phyloP scores from a whole-genome alignment of 2,797 vertebrate species.

The Gallinago solitaria region DNA sequence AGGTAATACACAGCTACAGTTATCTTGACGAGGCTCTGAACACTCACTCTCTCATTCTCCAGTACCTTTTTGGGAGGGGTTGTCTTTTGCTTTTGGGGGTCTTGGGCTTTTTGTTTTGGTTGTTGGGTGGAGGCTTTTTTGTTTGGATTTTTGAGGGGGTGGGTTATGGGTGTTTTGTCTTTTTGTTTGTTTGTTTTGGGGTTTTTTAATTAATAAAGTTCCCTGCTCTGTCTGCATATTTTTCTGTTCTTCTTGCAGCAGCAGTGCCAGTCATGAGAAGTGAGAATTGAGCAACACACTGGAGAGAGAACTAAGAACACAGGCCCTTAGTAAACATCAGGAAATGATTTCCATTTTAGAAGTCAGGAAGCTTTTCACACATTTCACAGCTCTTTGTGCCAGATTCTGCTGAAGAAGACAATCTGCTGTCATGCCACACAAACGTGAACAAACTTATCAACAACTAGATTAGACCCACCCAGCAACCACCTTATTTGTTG shows the following conservation, averaged over 20 bases:
- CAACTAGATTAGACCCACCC: neutral
- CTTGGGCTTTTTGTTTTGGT: neutral
- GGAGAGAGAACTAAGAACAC: neutral
- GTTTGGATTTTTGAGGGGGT: neutral
- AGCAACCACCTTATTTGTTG: neutral
- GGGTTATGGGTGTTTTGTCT: neutral
- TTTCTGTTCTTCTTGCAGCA: neutral
- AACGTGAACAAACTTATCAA: neutral
- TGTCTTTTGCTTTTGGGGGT: neutral
- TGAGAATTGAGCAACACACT: neutral
- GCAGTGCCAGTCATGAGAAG: neutral
- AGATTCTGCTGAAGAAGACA: neutral
- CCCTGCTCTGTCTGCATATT: neutral
- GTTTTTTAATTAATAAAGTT: neutral
- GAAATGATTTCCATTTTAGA: constrained; percentile 20
- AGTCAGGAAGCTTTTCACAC: neutral
- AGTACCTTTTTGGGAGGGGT: neutral
- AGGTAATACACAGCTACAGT: neutral
- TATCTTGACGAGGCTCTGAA: fast-evolving
- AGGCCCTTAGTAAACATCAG: neutral
- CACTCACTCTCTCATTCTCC: neutral
- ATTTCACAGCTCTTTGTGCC: neutral
- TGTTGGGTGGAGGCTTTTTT: neutral
- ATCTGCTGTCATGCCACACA: neutral
- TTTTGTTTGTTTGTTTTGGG: neutral